A percentile compares a stretch with the other conserved stretches of the same genome.
Conservation (phyloP, 2,888 invertebrate species). For the Drosophila yooni region DNA sequence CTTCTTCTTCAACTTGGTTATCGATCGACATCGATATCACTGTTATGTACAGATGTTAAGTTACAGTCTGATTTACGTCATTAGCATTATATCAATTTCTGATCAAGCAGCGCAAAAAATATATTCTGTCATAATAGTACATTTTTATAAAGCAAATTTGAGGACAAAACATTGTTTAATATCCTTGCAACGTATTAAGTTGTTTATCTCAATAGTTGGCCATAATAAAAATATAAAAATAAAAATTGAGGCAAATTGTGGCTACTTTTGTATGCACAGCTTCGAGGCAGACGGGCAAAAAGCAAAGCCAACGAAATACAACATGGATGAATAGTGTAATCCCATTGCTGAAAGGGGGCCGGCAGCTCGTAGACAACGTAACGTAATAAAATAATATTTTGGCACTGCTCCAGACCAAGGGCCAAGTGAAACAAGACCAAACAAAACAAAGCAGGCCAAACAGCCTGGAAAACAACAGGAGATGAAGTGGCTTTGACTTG, state of each 20-base stretch:
- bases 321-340: conserved; percentile 51
- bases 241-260: conserved; percentile 48
- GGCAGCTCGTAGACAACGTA: conserved; percentile 47
- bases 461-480: conserved; percentile 47
- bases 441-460: conserved; percentile 36
- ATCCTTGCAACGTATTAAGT: conserved; percentile 35
- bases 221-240: conserved; percentile 18
- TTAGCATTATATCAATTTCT: background rate
- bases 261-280: conserved; percentile 59
- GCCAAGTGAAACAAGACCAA: conserved; percentile 23
- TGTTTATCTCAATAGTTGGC: conserved; percentile 32
- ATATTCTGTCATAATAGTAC: background rate
- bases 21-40: background rate
- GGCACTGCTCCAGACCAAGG: conserved; percentile 54
- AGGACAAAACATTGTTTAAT: conserved; percentile 28
- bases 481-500: conserved; percentile 57
- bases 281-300: conserved; percentile 26
- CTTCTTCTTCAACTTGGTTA: background rate
- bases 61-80: background rate
- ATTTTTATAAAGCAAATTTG: conserved; percentile 14
- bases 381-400: conserved; percentile 73
- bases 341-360: conserved; percentile 37
- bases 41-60: background rate
- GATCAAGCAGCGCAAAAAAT: background rate
- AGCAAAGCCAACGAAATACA: conserved; percentile 28